phyloP scores from a whole-genome alignment of 2,888 invertebrate genomes.

The Panzeria rudis region DNA sequence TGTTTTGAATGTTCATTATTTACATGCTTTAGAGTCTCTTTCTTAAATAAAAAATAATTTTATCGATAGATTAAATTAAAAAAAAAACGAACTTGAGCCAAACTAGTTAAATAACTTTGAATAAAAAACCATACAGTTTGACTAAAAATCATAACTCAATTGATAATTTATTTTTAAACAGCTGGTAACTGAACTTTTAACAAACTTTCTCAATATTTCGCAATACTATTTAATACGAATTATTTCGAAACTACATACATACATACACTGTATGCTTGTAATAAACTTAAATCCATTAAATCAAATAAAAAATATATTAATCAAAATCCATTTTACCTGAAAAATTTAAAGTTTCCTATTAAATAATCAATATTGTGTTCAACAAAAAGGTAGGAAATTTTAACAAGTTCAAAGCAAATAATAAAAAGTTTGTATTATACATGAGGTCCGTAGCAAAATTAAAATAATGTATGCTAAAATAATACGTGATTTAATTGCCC shows the following conservation, averaged over 20 bases:
- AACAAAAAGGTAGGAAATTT: not conserved
- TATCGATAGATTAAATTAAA: no score
- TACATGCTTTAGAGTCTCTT: no score
- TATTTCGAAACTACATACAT: not conserved
- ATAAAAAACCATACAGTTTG: no score
- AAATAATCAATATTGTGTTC: slow-evolving; percentile 27
- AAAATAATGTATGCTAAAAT: no score
- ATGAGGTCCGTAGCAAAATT: not conserved
- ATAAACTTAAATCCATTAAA: not conserved
- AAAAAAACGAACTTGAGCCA: no score
- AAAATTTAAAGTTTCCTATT: not conserved
- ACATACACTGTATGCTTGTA: not conserved
- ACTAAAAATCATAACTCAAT: no score
- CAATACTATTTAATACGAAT: not conserved
- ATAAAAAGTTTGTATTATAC: not conserved
- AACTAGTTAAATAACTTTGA: no score
- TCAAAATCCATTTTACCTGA: not conserved
- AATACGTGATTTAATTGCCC: no score
- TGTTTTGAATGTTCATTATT: no score
- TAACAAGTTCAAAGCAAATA: slow-evolving; percentile 5
- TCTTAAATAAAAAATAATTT: no score
- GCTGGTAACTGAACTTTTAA: not conserved
- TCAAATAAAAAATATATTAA: not conserved
- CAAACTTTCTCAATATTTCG: not conserved
- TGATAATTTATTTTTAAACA: no score